Conservation (phyloP, 92 coral and sea anemone genomes). For the Epizoanthus illoricatus region DNA sequence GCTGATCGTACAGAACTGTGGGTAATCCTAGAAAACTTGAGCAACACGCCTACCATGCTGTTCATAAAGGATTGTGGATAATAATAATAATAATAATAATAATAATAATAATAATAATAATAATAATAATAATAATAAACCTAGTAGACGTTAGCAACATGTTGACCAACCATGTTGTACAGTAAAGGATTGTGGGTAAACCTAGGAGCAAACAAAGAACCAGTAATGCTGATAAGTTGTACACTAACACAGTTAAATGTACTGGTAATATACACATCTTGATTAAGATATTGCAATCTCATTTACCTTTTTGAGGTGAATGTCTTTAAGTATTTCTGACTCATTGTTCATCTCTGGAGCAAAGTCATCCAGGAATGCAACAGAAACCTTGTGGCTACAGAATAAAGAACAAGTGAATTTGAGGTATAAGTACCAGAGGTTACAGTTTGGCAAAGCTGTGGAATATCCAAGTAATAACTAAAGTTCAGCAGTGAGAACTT, state of each 20-base stretch:
- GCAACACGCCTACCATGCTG: no score
- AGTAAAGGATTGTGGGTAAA: background rate
- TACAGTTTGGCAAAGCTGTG: background rate
- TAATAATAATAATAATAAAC: no score
- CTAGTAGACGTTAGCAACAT: background rate
- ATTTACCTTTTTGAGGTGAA: conserved; percentile 44
- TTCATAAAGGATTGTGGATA: no score
- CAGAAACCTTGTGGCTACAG: conserved; percentile 27
- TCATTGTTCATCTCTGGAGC: conserved; percentile 56
- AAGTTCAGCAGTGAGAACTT: background rate
- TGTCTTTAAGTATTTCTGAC: conserved; percentile 59
- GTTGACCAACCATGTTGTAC: background rate
- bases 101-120: no score
- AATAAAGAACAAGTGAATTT: background rate
- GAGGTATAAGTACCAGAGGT: background rate
- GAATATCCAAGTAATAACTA: background rate
- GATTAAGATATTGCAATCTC: no score
- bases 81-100: no score
- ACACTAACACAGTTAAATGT: background rate
- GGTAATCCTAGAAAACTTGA: no score
- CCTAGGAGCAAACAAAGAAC: background rate
- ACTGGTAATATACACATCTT: no score
- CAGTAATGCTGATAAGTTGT: background rate
- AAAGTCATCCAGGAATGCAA: conserved; percentile 48
- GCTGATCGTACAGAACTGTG: no score